These are phyloP conservation scores for Aphaenogaster rudis DNA, from an alignment of 1,140 invertebrate species.

Conservation along the genomic window DNA sequence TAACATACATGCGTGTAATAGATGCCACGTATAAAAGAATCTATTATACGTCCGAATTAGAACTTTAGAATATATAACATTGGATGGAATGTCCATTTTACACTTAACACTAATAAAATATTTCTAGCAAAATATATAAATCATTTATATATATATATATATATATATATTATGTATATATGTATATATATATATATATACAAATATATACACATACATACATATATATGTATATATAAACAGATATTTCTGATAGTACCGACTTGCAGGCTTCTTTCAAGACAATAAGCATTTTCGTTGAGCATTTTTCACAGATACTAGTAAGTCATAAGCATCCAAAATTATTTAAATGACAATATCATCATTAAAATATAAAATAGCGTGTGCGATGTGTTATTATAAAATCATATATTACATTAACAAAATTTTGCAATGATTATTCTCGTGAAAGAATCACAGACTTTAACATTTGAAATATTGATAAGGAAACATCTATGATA, in stretches of 20 bases:
- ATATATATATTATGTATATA: slow-evolving; percentile 12
- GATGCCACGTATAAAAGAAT: slow-evolving; percentile 46
- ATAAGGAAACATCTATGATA: background rate
- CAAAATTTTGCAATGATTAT: slow-evolving; percentile 11
- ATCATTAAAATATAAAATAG: background rate
- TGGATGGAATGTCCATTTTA: slow-evolving; percentile 77
- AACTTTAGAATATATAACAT: slow-evolving; percentile 60
- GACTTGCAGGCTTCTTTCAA: background rate
- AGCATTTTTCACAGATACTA: background rate
- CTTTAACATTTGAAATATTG: background rate
- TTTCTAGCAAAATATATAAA: slow-evolving; percentile 78
- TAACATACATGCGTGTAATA: slow-evolving; percentile 60
- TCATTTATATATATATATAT: slow-evolving; percentile 52
- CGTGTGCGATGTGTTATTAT: background rate
- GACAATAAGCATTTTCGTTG: background rate
- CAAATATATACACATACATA: slow-evolving; percentile 9
- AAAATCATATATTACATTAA: slow-evolving; percentile 14
- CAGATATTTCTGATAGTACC: slow-evolving; percentile 11
- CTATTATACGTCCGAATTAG: slow-evolving; percentile 38
- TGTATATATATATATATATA: background rate
- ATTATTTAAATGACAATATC: background rate
- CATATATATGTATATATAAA: slow-evolving; percentile 48
- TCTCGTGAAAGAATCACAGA: background rate
- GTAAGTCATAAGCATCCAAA: background rate
- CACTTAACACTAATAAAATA: slow-evolving; percentile 82